Evolutionary conservation across 2,888 invertebrate genomes (phyloP), one percentile per base, ranked within the genome.

Genomic region (Diloba caeruleocephala): DNA sequence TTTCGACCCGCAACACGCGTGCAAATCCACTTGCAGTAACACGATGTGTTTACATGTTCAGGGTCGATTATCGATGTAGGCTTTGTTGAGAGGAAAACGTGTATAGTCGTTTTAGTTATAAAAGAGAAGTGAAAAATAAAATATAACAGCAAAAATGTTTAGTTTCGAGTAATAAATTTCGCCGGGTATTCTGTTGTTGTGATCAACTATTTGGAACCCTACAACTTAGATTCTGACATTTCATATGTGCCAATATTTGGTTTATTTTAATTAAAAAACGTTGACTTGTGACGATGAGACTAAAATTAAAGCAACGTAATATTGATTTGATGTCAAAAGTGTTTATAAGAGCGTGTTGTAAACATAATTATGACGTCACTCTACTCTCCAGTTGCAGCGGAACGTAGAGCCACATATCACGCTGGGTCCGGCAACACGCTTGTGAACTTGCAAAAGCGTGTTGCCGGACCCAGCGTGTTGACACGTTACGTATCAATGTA

Each of bases 401-500:
- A 10, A 6, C 58, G 21, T 15, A 43, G 56, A 63, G 64, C 56
- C 32, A 26, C 32, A 65, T 37, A 42, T 49, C 34, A 17, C 41
- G 15, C 28, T 13, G 13, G 21, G 36, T 15, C 15, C 45, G 36
- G 13, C 17, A 21, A 59, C 59, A 63, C 29, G 45, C 32, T 25
- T 54, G 55, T 45, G n/a, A n/a, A n/a, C n/a, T n/a, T n/a, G n/a
- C n/a, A n/a, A 59, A 62, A 59, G 52, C 57, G 39, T 28, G 32
- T 38, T 26, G 33, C 19, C 2, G 41, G 32, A 34, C 13, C 8
- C 12, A 34, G 31, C 36, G 44, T 44, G 62, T 62, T 60, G 43
- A 61, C 62, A 32, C 28, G 62, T 25, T 25, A 28, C 42, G 25
- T 34, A 43, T 28, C n/a, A 8, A 32, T 23, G 23, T 21, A 1